These are phyloP conservation scores for Aphidius ervi DNA, from an alignment of 1,140 invertebrate species.

Conservation along the genomic window DNA sequence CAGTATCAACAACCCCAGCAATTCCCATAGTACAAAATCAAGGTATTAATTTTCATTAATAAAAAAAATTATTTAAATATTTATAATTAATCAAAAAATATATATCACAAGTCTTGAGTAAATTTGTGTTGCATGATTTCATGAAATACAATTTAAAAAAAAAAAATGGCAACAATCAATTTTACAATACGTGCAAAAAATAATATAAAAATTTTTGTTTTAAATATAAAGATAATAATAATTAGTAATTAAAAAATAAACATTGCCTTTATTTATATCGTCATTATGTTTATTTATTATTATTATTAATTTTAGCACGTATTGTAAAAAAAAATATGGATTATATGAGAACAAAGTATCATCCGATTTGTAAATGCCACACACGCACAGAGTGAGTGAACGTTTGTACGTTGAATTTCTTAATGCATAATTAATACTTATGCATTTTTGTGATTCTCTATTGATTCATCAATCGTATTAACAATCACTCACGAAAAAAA, in stretches of 20 bases:
- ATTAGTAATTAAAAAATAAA: constrained; percentile 1
- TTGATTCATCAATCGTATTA: too few relatives aligned
- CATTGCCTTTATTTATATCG: background rate
- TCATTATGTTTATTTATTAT: background rate
- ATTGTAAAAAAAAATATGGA: constrained; percentile 9
- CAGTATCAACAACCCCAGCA: constrained; percentile 30
- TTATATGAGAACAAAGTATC: constrained; percentile 12
- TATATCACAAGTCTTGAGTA: background rate
- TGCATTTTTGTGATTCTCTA: too few relatives aligned
- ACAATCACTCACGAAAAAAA: too few relatives aligned
- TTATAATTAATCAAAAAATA: background rate
- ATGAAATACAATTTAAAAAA: constrained; percentile 1
- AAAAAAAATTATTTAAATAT: background rate
- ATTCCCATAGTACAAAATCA: constrained; percentile 45
- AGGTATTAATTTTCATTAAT: constrained; percentile 35
- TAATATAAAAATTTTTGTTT: background rate
- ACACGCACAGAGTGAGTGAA: constrained; percentile 24
- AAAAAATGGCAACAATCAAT: constrained; percentile 5
- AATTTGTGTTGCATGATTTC: constrained; percentile 7
- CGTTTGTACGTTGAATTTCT: constrained; percentile 5
- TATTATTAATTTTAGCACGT: constrained; percentile 10
- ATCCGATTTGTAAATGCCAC: constrained; percentile 19
- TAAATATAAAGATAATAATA: background rate
- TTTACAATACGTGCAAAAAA: background rate
- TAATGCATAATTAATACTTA: background rate